phyloP scores from a whole-genome alignment of 1,140 invertebrate species.

The Drosophila pallidifrons region DNA sequence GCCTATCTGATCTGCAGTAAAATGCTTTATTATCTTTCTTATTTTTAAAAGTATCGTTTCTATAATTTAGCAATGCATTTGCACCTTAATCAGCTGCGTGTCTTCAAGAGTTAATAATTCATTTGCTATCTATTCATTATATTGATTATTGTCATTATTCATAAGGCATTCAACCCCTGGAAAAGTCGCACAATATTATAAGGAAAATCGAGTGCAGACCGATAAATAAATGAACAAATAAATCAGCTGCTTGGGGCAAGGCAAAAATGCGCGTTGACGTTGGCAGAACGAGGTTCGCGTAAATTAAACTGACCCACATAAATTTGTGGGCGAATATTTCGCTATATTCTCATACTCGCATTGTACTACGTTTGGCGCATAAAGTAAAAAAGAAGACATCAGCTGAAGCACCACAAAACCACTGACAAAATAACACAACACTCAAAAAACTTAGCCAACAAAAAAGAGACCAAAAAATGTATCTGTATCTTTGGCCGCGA shows the following conservation, averaged over 20 bases:
- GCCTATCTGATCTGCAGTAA: too few species aligned
- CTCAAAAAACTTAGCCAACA: conserved; percentile 21
- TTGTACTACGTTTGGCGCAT: conserved; percentile 73
- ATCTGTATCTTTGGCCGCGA: conserved; percentile 59
- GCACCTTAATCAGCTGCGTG: background rate
- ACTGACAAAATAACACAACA: conserved; percentile 22
- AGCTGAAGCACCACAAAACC: conserved; percentile 1
- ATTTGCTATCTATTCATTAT: conserved; percentile 60
- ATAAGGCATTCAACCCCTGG: conserved; percentile 65
- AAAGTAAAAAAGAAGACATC: conserved; percentile 53
- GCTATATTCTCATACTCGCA: background rate
- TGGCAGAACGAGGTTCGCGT: conserved; percentile 58
- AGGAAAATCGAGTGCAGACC: conserved; percentile 50
- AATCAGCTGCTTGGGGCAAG: conserved; percentile 45
- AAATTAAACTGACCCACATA: conserved; percentile 84
- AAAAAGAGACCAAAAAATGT: conserved; percentile 30
- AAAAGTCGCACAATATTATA: conserved; percentile 42
- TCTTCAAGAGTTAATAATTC: conserved; percentile 56
- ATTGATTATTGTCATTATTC: conserved; percentile 54
- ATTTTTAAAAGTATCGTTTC: background rate
- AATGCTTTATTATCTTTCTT: background rate
- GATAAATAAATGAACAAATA: conserved; percentile 56
- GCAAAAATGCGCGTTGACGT: conserved; percentile 28
- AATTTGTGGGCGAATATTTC: conserved; percentile 54
- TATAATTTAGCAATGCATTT: background rate